phyloP scores from a whole-genome alignment of 1,140 invertebrate species.

The Centruroides sculpturatus region DNA sequence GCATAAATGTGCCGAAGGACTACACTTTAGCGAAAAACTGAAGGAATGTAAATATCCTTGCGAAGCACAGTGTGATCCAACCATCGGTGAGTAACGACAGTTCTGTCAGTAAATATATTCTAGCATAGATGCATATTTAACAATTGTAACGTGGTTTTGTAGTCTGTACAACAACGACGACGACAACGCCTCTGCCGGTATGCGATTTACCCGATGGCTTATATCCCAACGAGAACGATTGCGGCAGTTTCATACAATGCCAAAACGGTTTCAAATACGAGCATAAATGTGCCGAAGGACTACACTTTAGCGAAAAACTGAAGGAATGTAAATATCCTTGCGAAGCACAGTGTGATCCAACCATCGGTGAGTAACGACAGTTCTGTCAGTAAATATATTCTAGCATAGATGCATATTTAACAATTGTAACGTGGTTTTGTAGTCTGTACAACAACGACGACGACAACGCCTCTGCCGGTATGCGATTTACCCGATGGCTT shows the following conservation, averaged over 20 bases:
- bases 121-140: no score
- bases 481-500: background rate
- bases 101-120: no score
- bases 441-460: background rate
- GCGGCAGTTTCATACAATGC: background rate
- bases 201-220: background rate
- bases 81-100: no score
- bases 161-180: background rate
- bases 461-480: background rate
- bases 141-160: no score
- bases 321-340: conserved; percentile 36
- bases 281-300: conserved; percentile 30
- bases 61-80: background rate
- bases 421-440: no score
- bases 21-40: conserved; percentile 37
- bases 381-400: no score
- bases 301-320: conserved; percentile 37
- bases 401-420: no score
- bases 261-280: background rate
- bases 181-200: background rate
- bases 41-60: conserved; percentile 36
- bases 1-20: conserved; percentile 30
- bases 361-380: no score
- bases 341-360: background rate
- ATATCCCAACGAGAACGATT: background rate